These are phyloP conservation scores for Bombyx mandarina DNA, from an alignment of 1,140 invertebrate species.

Conservation along the genomic window DNA sequence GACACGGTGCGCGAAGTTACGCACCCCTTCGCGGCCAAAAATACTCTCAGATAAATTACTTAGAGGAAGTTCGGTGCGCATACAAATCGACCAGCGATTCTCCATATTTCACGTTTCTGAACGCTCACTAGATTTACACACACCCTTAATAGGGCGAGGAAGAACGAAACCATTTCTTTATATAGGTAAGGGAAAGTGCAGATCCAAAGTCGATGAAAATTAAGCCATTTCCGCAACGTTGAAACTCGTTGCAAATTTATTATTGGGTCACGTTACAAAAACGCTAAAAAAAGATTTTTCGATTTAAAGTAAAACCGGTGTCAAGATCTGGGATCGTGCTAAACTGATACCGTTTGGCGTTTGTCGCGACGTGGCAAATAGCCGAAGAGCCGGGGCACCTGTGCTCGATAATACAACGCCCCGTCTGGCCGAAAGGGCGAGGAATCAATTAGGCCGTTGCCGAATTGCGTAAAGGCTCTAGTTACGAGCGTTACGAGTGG, in stretches of 20 bases:
- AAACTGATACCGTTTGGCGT: slow-evolving; percentile 29
- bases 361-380: slow-evolving; percentile 55
- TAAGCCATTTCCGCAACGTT: slow-evolving; percentile 52
- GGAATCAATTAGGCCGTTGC: slow-evolving; percentile 66
- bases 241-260: slow-evolving; percentile 42
- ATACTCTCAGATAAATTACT: slow-evolving; percentile 66
- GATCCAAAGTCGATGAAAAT: slow-evolving; percentile 41
- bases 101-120: slow-evolving; percentile 52
- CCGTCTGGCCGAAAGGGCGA: slow-evolving; percentile 64
- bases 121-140: slow-evolving; percentile 50
- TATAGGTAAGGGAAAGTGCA: slow-evolving; percentile 24
- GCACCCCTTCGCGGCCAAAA: slow-evolving; percentile 34
- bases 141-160: slow-evolving; percentile 34
- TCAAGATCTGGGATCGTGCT: slow-evolving; percentile 27
- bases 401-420: slow-evolving; percentile 64
- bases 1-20: slow-evolving; percentile 19
- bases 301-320: slow-evolving; percentile 48
- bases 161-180: slow-evolving; percentile 24
- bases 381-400: slow-evolving; percentile 53
- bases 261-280: slow-evolving; percentile 50
- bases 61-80: slow-evolving; percentile 44
- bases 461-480: slow-evolving; percentile 64
- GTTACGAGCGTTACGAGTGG: slow-evolving; percentile 60
- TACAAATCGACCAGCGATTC: slow-evolving; percentile 55
- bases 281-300: slow-evolving; percentile 30